Conservation (phyloP, 2,888 invertebrate genomes). For the Pandemis heparana region DNA sequence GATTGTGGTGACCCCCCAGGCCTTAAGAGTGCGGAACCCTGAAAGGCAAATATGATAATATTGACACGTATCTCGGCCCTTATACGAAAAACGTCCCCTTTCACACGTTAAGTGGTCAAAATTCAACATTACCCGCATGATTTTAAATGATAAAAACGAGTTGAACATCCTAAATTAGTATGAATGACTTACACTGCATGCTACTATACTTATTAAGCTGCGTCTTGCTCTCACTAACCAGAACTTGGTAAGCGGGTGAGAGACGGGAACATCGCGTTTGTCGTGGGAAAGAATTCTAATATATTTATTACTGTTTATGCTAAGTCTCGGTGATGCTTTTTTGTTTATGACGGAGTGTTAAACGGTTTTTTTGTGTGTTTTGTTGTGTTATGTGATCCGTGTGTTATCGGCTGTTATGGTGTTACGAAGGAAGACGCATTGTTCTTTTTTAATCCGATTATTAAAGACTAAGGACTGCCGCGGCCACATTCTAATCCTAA, state of each 20-base stretch:
- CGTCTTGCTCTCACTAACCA: slow-evolving; percentile 44
- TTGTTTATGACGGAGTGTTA: slow-evolving; percentile 33
- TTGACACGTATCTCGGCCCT: slow-evolving; percentile 5
- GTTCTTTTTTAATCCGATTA: too few species aligned
- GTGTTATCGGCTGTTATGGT: slow-evolving; percentile 4
- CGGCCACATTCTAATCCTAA: too few species aligned
- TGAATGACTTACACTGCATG: slow-evolving; percentile 52
- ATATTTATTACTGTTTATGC: slow-evolving; percentile 60
- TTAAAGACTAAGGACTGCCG: too few species aligned
- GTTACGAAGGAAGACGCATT: neutral
- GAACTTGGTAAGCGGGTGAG: slow-evolving; percentile 48
- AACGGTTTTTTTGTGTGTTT: slow-evolving; percentile 16
- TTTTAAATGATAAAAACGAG: slow-evolving; percentile 54
- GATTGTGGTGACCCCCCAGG: too few species aligned
- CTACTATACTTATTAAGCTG: slow-evolving; percentile 36
- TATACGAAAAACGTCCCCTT: slow-evolving; percentile 24
- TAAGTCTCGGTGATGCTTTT: slow-evolving; percentile 42
- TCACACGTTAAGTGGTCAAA: slow-evolving; percentile 39
- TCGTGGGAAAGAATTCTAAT: slow-evolving; percentile 62
- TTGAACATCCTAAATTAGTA: slow-evolving; percentile 62
- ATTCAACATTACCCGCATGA: slow-evolving; percentile 56
- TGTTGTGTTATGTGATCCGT: slow-evolving; percentile 14
- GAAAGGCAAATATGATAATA: neutral
- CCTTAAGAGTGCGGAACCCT: too few species aligned
- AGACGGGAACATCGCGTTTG: slow-evolving; percentile 44